Percentiles rank a stretch among this genome's conserved stretches.
Evolutionary conservation across 2,113 vertebrate genomes (phyloP).

Genomic region (Rhinolophus ferrumequinum): DNA sequence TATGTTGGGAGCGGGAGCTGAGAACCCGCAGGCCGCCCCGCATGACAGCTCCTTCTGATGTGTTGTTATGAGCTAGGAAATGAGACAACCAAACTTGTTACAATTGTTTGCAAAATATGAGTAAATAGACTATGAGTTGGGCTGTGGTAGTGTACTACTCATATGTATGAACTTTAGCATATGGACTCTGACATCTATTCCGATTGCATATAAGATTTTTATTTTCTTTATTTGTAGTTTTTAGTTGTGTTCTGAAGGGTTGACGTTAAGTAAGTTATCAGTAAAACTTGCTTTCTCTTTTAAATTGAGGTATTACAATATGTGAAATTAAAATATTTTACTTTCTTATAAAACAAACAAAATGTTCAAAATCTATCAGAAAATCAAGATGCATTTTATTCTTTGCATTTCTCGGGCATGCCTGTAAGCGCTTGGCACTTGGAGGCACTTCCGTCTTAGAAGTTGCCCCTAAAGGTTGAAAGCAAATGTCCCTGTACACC

Average conservation of each 20-base stretch:
- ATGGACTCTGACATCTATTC: not conserved
- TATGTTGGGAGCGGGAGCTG: too few relatives aligned
- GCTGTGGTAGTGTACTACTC: not conserved
- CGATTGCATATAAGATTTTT: not conserved
- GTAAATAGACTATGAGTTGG: not conserved
- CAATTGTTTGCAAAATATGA: not conserved
- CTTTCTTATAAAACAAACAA: not conserved
- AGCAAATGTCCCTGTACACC: not conserved
- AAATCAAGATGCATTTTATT: conserved; percentile 1
- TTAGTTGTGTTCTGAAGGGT: not conserved
- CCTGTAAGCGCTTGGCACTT: not conserved
- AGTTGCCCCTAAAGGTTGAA: not conserved
- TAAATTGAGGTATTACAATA: not conserved
- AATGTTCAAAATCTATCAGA: not conserved
- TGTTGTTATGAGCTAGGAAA: not conserved
- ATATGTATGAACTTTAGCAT: not conserved
- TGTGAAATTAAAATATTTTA: not conserved
- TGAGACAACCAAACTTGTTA: not conserved
- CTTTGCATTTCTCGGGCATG: not conserved
- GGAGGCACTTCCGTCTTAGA: conserved; percentile 2
- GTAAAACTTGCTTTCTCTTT: conserved; percentile 12
- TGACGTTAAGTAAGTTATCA: not conserved
- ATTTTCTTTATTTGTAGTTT: not conserved
- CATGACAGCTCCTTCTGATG: not conserved
- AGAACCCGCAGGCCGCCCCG: too few relatives aligned